Base-by-base conservation (phyloP, 1,140 invertebrate species). In the Aphelenchoides besseyi region DNA sequence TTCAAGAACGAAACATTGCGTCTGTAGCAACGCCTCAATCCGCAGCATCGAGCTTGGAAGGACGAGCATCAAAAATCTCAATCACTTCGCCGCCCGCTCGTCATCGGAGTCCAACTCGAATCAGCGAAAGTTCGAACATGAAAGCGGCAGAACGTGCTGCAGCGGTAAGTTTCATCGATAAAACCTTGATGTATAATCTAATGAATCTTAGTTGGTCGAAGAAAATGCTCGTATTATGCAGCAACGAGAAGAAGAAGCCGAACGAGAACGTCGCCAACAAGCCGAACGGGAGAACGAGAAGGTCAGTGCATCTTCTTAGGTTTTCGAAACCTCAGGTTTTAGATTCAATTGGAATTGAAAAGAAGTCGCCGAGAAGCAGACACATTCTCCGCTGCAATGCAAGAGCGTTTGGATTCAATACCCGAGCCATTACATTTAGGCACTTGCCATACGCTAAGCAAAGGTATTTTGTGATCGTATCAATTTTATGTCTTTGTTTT, bases 341-440 rank as follows among this genome's bases (percentile, higher is more conserved):
- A 0, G 30, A 57, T 26, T 12, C 57, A 68, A n/a, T 28, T 12
- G 53, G 69, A 70, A n/a, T 74, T 72, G 16, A 73, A 72, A 9
- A 59, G 26, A 26, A 23, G 23, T 23, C 29, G n/a, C 23, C 67
- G 61, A 61, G 64, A 69, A 29, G 73, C 57, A 8, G 26, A 33
- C 1, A 9, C 52, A 32, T 32, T 66, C 23, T 41, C 2, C 16
- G 64, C 63, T 52, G 73, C 3, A 28, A 68, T 28, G 70, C 69
- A 18, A 72, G 59, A 29, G 53, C 64, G 62, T 55, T 63, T 30
- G 33, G 55, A 37, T n/a, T 26, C 8, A 12, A 79, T 74, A 36
- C 78, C 78, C 23, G 78, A 77, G 61, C 76, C 76, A 3, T 32
- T 80, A 16, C 76, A 77, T 70, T 55, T 77, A 36, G 73, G 67